Conservation (phyloP, 2,113 vertebrate species). For the Raja brachyura region DNA sequence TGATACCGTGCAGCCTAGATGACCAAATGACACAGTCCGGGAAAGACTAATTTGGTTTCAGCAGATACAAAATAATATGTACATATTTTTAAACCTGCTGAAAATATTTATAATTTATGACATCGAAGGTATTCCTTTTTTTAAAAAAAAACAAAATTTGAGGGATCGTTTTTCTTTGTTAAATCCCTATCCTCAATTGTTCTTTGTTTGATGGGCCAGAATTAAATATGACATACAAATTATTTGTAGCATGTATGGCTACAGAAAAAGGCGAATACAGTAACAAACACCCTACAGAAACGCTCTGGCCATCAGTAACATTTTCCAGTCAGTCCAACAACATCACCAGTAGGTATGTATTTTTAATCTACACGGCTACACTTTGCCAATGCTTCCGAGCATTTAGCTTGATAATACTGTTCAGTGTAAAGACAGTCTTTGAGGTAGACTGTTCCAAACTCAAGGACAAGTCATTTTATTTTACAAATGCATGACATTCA, state of each 20-base stretch:
- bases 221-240: conserved; percentile 10
- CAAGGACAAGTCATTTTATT: conserved; percentile 77
- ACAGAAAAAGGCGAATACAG: conserved; percentile 66
- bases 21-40: neutral
- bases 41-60: conserved; percentile 79
- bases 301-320: conserved; percentile 66
- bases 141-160: neutral
- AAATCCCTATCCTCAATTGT: conserved; percentile 2
- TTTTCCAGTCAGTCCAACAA: conserved; percentile 68
- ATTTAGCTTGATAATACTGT: conserved; percentile 75
- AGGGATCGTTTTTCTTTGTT: neutral
- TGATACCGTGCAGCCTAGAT: conserved; percentile 31
- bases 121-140: conserved; percentile 22
- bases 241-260: neutral
- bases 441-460: conserved; percentile 94
- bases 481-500: conserved; percentile 95
- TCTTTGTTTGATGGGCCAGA: conserved; percentile 19
- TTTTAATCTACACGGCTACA: conserved; percentile 65
- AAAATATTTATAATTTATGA: conserved; percentile 60
- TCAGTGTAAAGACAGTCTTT: conserved; percentile 95
- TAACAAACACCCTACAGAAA: conserved; percentile 71
- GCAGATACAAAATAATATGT: conserved; percentile 79
- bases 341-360: conserved; percentile 69
- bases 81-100: conserved; percentile 75
- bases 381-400: conserved; percentile 67